Conservation (phyloP, 2,113 vertebrate genomes). For the Aspiorhynchus laticeps region DNA sequence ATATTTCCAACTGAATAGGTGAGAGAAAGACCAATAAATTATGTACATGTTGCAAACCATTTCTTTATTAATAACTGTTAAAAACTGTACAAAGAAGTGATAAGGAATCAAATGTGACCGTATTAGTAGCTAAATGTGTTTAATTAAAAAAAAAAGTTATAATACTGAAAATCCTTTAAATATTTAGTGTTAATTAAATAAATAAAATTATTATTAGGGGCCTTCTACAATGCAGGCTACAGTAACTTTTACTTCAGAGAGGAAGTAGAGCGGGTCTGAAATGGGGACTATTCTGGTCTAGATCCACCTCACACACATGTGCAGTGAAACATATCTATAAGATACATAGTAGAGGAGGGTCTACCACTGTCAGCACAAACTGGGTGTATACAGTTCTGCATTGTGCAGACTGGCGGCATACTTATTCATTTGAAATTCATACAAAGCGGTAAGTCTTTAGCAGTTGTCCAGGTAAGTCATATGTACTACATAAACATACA, state of each 20-base stretch:
- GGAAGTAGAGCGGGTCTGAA: conserved; percentile 86
- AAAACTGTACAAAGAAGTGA: too few relatives aligned
- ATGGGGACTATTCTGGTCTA: conserved; percentile 80
- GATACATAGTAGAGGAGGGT: conserved; percentile 84
- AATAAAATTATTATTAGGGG: conserved; percentile 83
- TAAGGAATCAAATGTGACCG: too few relatives aligned
- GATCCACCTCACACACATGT: conserved; percentile 80
- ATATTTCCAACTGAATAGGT: too few relatives aligned
- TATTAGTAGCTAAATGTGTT: conserved; percentile 35
- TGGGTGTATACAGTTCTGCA: background rate
- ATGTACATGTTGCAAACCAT: too few relatives aligned
- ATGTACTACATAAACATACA: background rate
- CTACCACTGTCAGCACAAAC: conserved; percentile 67
- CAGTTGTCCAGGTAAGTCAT: background rate
- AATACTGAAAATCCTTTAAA: conserved; percentile 63
- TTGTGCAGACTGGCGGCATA: background rate
- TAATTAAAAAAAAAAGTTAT: conserved; percentile 54
- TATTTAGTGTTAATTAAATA: conserved; percentile 84
- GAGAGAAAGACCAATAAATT: too few relatives aligned
- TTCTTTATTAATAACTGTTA: too few relatives aligned
- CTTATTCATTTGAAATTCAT: background rate
- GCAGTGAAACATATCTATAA: conserved; percentile 93
- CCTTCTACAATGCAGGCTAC: conserved; percentile 94
- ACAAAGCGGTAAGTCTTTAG: background rate
- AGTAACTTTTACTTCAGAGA: conserved; percentile 79